Conservation (phyloP, 2,888 invertebrate species). For the Incurvaria masculella region DNA sequence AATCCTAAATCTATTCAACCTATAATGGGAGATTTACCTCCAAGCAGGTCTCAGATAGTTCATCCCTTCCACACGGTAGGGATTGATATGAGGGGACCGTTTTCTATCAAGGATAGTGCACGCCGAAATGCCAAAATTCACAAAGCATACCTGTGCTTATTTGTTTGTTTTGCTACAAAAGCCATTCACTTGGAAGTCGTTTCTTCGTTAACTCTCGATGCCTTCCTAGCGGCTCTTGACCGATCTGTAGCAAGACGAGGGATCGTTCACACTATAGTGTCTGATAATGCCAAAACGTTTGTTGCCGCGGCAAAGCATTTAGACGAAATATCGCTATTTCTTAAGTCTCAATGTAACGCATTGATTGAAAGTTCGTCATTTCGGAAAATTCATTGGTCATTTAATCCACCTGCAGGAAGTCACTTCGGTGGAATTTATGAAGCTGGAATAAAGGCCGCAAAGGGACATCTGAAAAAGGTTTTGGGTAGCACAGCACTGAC, state of each 20-base stretch:
- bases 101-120: slow-evolving; percentile 7
- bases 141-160: slow-evolving; percentile 20
- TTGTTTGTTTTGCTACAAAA: slow-evolving; percentile 19
- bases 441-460: not conserved
- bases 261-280: slow-evolving; percentile 5
- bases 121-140: slow-evolving; percentile 12
- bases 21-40: not conserved
- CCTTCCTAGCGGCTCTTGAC: slow-evolving; percentile 11
- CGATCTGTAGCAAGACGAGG: slow-evolving; percentile 12
- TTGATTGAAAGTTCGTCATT: not conserved
- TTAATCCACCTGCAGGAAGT: slow-evolving; percentile 5
- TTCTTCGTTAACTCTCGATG: slow-evolving; percentile 5
- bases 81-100: not conserved
- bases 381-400: slow-evolving; percentile 6
- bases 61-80: not conserved
- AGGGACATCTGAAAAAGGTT: slow-evolving; percentile 1
- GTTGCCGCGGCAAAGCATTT: slow-evolving; percentile 10
- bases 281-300: slow-evolving; percentile 14
- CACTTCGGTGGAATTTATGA: slow-evolving; percentile 4
- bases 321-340: not conserved
- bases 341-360: not conserved
- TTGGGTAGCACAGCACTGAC: slow-evolving; percentile 5
- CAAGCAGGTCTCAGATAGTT: not conserved
- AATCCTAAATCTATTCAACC: too few relatives aligned
- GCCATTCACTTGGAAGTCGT: slow-evolving; percentile 15